Base-by-base conservation (phyloP, 1,140 invertebrate genomes). In the Grapholita molesta region DNA sequence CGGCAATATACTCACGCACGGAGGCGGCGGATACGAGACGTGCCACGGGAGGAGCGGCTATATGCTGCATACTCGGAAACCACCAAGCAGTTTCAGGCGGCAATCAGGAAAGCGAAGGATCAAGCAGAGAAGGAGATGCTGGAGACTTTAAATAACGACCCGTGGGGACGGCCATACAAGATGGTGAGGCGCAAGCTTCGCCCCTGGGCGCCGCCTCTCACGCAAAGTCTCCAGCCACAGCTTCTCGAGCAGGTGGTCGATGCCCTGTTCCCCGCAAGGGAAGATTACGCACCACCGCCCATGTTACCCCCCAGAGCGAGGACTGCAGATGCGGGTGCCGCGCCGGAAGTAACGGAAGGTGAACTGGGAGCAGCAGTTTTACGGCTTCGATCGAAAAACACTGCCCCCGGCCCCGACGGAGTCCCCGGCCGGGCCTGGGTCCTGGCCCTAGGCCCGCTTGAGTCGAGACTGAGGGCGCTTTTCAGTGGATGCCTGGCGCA, bases 41-140 rank as follows among this genome's bases (percentile, higher is more conserved):
- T 30, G 7, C 92, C 0, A 66, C 93, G 23, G 23, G 70, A 0
- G 70, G 71, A 0, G 94, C 94, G 70, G 93, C 94, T 30, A 4
- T 30, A 30, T 30, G 28, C 28, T 30, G 28, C 28, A 30, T 30
- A 30, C 28, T 30, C 28, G 28, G 7, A 3, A 7, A 7, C 28
- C 28, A 7, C 7, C 28, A 30, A 30, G 28, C 7, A 4, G 7
- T 7, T 30, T 30, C 33, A 35, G 33, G 9, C 1, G 33, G 33
- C 33, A 5, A 35, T 35, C 2, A 9, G 33, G 6, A 35, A 11
- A 11, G 33, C 33, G 9, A 35, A 8, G 5, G 33, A 35, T 1
- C 1, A 1, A 11, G 9, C 5, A 1, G 5, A 11, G 5, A 4
- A 12, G 2, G 69, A 70, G 53, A 12, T 70, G 2, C n/a, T 70